Percentiles rank a stretch among this genome's conserved stretches.
Evolutionary conservation across 2,797 vertebrate species (phyloP).

Genomic region (Chrysolophus pictus): DNA sequence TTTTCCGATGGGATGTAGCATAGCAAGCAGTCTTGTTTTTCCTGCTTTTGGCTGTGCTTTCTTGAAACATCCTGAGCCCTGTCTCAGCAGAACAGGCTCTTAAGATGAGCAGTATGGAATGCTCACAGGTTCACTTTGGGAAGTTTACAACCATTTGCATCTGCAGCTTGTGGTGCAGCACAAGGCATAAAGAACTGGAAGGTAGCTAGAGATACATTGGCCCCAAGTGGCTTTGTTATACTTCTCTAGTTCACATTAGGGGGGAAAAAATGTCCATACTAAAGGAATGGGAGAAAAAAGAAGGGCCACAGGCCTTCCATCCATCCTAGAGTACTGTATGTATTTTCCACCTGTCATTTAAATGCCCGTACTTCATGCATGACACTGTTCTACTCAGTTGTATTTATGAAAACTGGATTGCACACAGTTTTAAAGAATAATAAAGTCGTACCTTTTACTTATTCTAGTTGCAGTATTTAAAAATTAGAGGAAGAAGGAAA

Average conservation of each 20-base stretch:
- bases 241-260: not conserved
- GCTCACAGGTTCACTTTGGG: not conserved
- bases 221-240: not conserved
- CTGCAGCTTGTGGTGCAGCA: not conserved
- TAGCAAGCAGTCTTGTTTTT: not conserved
- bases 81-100: accelerated
- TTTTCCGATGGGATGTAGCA: not conserved
- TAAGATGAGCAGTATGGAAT: not conserved
- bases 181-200: not conserved
- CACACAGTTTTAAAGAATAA: not conserved
- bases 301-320: not conserved
- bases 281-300: not conserved
- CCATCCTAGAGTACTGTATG: not conserved
- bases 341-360: not conserved
- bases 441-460: not conserved
- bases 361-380: not conserved
- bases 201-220: not conserved
- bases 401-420: not conserved
- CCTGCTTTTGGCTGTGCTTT: not conserved
- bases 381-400: not conserved
- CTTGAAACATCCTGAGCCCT: not conserved
- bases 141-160: not conserved
- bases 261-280: not conserved
- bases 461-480: not conserved
- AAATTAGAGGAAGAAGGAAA: not conserved